phyloP scores from a whole-genome alignment of 37 sponge, comb jelly and placozoan species.

The Diacarnus erythraeanus region DNA sequence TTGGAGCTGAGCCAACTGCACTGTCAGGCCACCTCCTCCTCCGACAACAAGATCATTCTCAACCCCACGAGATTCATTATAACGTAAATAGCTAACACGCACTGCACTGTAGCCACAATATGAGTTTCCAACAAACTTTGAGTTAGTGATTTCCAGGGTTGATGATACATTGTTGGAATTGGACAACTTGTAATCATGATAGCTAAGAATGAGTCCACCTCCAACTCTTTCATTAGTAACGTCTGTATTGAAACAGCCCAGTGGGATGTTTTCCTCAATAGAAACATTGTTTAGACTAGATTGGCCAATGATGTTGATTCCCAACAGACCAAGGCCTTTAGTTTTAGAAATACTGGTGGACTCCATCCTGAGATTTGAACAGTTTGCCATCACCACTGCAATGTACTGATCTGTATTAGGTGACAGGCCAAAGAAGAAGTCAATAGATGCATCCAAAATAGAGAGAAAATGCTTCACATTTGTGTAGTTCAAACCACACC shows the following conservation, averaged over 20 bases:
- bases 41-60: slow-evolving; percentile 11
- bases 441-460: neutral
- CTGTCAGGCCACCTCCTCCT: slow-evolving; percentile 54
- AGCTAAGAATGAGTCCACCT: slow-evolving; percentile 39
- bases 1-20: slow-evolving; percentile 21
- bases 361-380: slow-evolving; percentile 10
- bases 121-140: slow-evolving; percentile 25
- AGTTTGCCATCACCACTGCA: slow-evolving; percentile 12
- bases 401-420: neutral
- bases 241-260: neutral
- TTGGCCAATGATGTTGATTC: slow-evolving; percentile 29
- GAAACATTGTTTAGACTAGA: slow-evolving; percentile 6
- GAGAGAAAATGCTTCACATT: neutral
- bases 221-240: slow-evolving; percentile 17
- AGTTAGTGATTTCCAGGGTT: neutral
- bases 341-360: slow-evolving; percentile 3
- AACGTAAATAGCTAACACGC: neutral
- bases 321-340: slow-evolving; percentile 41
- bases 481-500: slow-evolving; percentile 25
- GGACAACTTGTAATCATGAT: slow-evolving; percentile 14
- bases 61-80: neutral
- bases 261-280: slow-evolving; percentile 9
- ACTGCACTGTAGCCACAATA: slow-evolving; percentile 27
- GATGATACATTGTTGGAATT: neutral
- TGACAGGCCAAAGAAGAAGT: slow-evolving; percentile 9